Base-by-base conservation (phyloP, 1,140 invertebrate genomes). In the Marisa cornuarietis region DNA sequence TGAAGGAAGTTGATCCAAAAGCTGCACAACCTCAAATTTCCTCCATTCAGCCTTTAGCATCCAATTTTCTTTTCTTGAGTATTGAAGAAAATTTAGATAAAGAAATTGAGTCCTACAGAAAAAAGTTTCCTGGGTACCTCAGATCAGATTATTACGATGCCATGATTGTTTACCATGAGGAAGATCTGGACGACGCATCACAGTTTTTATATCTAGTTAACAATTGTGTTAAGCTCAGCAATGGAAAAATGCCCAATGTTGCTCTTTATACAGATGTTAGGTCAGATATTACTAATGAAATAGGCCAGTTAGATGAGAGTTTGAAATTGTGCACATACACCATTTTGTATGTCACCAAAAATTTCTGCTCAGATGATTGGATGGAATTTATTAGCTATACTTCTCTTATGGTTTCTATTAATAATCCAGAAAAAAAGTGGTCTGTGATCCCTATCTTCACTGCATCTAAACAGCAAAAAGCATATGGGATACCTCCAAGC, bases 381-480 rank as follows among this genome's bases (percentile, higher is more conserved):
- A 42, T 42, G 22, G 61, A 76, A 49, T 76, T 76, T 63, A 51
- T 31, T 18, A 61, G 54, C 26, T 61, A 76, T 1, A 49, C 61
- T 16, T 61, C n/a, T 22, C 26, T 76, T 16, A 65, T 65, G 62
- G n/a, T 65, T 42, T 26, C 74, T 18, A 76, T 76, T 22, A 20
- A 65, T 26, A 63, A 42, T 49, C 0, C 11, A 42, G 74, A 76
- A 24, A 63, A 26, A 6, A 31, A 63, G 20, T 76, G 74, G 74
- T 76, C 61, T 7, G 74, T 76, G 5, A 49, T 76, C 4, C 74
- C 74, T 11, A 76, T 76, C 13, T 76, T 76, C n/a, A 76, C 74
- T 16, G 74, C 65, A 65, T 49, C 74, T 4, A 76, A 65, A 49
- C 6, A 63, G 11, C 62, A 63, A 22, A 11, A 9, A 26, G 18